A percentile compares a stretch with the other conserved stretches of the same genome.
These are phyloP conservation scores for Drosophila baimaii DNA, from an alignment of 1,140 invertebrate genomes.

Conservation along the genomic window DNA sequence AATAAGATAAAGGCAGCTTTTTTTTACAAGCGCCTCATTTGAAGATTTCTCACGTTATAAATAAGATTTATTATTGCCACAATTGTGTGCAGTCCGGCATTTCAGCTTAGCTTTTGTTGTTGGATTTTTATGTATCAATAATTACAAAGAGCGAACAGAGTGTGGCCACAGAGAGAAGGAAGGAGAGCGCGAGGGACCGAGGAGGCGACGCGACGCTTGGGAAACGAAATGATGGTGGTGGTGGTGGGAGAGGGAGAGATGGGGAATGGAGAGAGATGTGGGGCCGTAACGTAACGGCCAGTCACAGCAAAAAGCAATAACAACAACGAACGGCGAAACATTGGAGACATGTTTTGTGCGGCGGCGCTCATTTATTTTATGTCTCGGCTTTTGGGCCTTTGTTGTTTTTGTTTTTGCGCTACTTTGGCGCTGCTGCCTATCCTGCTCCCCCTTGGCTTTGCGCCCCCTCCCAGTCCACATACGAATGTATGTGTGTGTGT, in stretches of 20 bases:
- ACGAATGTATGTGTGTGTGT: constrained; percentile 8
- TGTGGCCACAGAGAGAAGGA: background rate
- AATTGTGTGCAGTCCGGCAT: constrained; percentile 55
- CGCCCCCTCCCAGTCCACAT: background rate
- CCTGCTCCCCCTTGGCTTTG: constrained; percentile 37
- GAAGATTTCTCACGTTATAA: constrained; percentile 24
- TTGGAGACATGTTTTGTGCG: constrained; percentile 79
- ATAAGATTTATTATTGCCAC: constrained; percentile 61
- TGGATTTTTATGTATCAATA: constrained; percentile 77
- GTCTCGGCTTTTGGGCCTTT: constrained; percentile 63
- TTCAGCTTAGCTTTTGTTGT: constrained; percentile 56
- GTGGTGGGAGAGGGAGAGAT: constrained; percentile 12
- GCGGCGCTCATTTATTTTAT: constrained; percentile 80
- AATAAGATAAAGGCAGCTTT: constrained; percentile 3
- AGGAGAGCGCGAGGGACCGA: constrained; percentile 18
- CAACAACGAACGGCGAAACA: constrained; percentile 53
- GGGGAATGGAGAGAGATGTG: constrained; percentile 19
- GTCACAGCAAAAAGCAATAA: constrained; percentile 62
- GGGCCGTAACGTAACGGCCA: constrained; percentile 49
- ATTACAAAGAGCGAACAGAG: constrained; percentile 62
- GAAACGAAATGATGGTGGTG: constrained; percentile 62
- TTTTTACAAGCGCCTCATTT: constrained; percentile 11
- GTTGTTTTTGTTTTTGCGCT: constrained; percentile 61
- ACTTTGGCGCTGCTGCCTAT: constrained; percentile 64
- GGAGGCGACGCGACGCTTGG: constrained; percentile 43